Evolutionary conservation across 2,797 vertebrate species (phyloP).

Genomic region (Argentina silus): DNA sequence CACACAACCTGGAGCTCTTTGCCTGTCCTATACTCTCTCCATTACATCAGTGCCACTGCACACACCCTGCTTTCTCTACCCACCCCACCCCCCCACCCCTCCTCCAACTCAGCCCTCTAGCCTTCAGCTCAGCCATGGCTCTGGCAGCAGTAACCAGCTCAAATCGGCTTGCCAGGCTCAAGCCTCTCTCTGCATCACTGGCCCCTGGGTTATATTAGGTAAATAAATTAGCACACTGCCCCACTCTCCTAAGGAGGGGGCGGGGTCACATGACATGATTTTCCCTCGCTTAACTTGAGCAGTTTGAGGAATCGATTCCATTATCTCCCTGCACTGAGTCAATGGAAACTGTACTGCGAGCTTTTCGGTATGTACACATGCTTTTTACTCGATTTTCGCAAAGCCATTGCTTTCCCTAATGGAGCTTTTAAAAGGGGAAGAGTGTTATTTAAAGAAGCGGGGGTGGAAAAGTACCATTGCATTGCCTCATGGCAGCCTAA

Average conservation of each 20-base stretch:
- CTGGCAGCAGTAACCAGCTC: slow-evolving; percentile 44
- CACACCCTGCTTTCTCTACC: slow-evolving; percentile 16
- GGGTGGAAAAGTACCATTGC: background rate
- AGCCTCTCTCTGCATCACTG: slow-evolving; percentile 28
- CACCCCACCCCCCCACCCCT: background rate
- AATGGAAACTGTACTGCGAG: slow-evolving; percentile 65
- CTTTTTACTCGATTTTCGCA: slow-evolving; percentile 18
- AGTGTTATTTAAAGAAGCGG: slow-evolving; percentile 38
- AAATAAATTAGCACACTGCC: slow-evolving; percentile 70
- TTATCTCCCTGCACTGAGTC: slow-evolving; percentile 61
- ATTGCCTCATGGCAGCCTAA: background rate
- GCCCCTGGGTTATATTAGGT: slow-evolving; percentile 58
- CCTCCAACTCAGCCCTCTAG: background rate
- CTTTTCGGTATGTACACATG: slow-evolving; percentile 65
- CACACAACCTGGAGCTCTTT: background rate
- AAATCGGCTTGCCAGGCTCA: slow-evolving; percentile 57
- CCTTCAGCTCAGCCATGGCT: slow-evolving; percentile 33
- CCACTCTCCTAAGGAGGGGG: slow-evolving; percentile 64
- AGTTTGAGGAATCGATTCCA: slow-evolving; percentile 62
- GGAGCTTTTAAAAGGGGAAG: slow-evolving; percentile 17
- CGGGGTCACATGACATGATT: slow-evolving; percentile 67
- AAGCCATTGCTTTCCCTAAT: slow-evolving; percentile 40
- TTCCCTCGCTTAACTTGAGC: slow-evolving; percentile 70
- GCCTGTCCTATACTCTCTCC: background rate
- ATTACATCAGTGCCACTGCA: slow-evolving; percentile 30